Evolutionary conservation across 2,797 vertebrate species (phyloP).

Genomic region (Forpus xanthops): DNA sequence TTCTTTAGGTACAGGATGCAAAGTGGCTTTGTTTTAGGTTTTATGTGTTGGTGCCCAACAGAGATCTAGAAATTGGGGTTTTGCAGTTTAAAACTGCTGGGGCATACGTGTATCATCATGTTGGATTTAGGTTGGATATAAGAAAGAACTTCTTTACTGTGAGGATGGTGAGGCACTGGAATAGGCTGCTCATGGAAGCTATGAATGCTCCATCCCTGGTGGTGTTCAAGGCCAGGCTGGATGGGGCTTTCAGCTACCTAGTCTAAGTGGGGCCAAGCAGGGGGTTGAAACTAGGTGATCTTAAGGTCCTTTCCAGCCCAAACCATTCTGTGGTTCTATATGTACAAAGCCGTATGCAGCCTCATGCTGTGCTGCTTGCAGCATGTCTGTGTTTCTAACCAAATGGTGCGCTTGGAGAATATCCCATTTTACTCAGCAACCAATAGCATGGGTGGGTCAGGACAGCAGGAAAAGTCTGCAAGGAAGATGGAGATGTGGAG

Average conservation of each 20-base stretch:
- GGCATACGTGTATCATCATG: not conserved
- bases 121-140: not conserved
- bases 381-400: not conserved
- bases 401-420: not conserved
- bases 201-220: not conserved
- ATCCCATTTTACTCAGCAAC: not conserved
- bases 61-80: not conserved
- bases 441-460: not conserved
- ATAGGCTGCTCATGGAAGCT: not conserved
- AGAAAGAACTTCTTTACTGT: not conserved
- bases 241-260: not conserved
- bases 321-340: not conserved
- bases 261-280: no score
- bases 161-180: not conserved
- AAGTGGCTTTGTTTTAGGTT: not conserved
- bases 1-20: not conserved
- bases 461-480: not conserved
- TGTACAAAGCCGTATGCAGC: not conserved
- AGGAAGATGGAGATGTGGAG: not conserved
- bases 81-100: not conserved
- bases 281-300: not conserved
- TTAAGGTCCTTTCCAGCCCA: not conserved
- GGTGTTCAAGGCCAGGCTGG: not conserved
- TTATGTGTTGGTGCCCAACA: fast-evolving
- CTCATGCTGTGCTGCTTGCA: not conserved